Evolutionary conservation across 2,113 vertebrate species (phyloP).

Genomic region (Numenius arquata): DNA sequence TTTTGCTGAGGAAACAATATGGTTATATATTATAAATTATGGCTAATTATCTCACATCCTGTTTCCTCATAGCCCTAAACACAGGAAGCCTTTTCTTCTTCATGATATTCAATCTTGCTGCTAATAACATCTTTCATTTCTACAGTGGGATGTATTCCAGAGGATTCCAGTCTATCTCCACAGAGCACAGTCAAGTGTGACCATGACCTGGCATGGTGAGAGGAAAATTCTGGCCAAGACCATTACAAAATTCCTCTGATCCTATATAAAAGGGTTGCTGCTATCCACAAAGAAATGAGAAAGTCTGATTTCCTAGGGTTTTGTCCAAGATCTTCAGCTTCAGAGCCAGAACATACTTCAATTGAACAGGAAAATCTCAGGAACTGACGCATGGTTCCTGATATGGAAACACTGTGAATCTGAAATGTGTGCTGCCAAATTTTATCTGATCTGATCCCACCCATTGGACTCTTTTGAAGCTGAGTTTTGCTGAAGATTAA

Average conservation of each 20-base stretch:
- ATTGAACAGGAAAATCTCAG: not conserved
- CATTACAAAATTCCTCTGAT: not conserved
- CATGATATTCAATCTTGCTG: not conserved
- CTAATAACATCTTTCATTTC: conserved; percentile 41
- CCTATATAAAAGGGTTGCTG: not conserved
- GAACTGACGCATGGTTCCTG: not conserved
- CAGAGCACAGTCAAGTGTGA: not conserved
- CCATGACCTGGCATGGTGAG: not conserved
- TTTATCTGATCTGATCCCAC: not conserved
- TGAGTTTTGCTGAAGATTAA: not conserved
- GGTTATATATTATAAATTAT: conserved; percentile 18
- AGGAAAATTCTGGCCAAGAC: not conserved
- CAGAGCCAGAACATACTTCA: not conserved
- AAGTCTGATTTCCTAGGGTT: not conserved
- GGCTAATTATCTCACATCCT: conserved; percentile 44
- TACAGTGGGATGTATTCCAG: not conserved
- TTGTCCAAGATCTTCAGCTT: not conserved
- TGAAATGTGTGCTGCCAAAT: not conserved
- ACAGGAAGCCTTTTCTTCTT: conserved; percentile 40
- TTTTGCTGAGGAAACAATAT: not conserved
- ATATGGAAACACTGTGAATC: not conserved
- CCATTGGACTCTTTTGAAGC: not conserved
- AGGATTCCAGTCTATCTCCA: not conserved
- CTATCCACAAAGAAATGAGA: not conserved
- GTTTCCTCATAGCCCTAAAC: conserved; percentile 10